Conservation (phyloP, 2,113 vertebrate species). For the Thamnophis sirtalis region DNA sequence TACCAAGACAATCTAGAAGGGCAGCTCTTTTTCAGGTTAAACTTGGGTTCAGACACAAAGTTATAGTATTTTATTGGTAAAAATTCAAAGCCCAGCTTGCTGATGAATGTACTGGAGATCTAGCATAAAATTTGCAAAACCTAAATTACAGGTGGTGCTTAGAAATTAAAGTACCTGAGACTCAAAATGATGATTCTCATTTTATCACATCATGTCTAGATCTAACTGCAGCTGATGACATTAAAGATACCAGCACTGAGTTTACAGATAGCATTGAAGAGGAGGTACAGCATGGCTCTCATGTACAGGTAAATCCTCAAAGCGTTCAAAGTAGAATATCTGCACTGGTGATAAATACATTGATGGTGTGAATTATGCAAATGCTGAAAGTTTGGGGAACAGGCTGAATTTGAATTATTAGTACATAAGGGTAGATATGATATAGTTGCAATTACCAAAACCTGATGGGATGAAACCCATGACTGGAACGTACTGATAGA, state of each 20-base stretch:
- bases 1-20: neutral
- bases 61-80: no score
- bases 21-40: neutral
- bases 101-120: neutral
- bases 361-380: neutral
- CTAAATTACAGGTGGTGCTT: neutral
- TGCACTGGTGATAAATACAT: neutral
- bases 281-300: slow-evolving; percentile 55
- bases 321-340: neutral
- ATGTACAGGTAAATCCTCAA: slow-evolving; percentile 64
- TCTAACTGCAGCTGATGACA: slow-evolving; percentile 55
- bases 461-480: neutral
- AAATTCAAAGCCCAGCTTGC: neutral
- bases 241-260: slow-evolving; percentile 64
- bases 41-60: neutral
- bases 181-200: slow-evolving; percentile 29
- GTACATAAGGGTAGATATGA: neutral
- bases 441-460: neutral
- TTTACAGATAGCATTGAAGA: slow-evolving; percentile 71
- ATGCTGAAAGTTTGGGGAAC: neutral
- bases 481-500: neutral
- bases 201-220: slow-evolving; percentile 66
- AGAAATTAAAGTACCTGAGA: neutral
- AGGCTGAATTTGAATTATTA: neutral
- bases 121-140: neutral